Evolutionary conservation across 2,888 invertebrate species (phyloP), one percentile per base, ranked within the genome.

Genomic region (Hermodice carunculata): DNA sequence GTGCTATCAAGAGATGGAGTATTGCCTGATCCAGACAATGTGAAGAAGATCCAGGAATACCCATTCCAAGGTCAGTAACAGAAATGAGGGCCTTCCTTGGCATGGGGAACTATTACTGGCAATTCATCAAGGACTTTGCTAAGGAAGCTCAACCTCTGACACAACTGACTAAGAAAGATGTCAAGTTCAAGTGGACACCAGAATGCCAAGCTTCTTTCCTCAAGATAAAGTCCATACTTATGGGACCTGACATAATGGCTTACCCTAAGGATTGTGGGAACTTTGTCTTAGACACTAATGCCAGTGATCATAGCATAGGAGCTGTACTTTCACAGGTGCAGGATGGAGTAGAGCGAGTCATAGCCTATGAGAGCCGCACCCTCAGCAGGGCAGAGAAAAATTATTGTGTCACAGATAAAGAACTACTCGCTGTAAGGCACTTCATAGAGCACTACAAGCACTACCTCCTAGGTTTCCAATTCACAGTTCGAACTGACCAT

Each of bases 81-180:
- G 60, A 70, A 52, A 53, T 75, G 2, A 46, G 59, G 22, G 29
- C 66, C 1, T 70, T 76, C 28, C 51, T 77, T 1, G 76, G 76
- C 0, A 52, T 70, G 4, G 34, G 37, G 26, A 66, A 66, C 19
- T 77, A 70, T 48, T 77, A 74, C 26, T 59, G 71, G 2, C 60
- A 64, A 32, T 76, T 71, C 34, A 63, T 76, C 5, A 34, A 49
- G 14, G 48, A 64, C 11, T 69, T 72, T 56, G 32, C 73, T 5
- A 34, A 40, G 2, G 42, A 64, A 11, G 70, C 71, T 0, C n/a
- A 42, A 14, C 71, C 71, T 0, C 40, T 76, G 24, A 49, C 56
- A 22, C 40, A 73, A 29, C 60, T 69, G 17, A 74, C 83, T 17
- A 96, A 96, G 87, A 59, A 72, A 37, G 53, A 64, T 49, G n/a